Evolutionary conservation across 30 jellyfish, hydroid and myxozoan genomes (phyloP).

Genomic region (Hydra vulgaris): DNA sequence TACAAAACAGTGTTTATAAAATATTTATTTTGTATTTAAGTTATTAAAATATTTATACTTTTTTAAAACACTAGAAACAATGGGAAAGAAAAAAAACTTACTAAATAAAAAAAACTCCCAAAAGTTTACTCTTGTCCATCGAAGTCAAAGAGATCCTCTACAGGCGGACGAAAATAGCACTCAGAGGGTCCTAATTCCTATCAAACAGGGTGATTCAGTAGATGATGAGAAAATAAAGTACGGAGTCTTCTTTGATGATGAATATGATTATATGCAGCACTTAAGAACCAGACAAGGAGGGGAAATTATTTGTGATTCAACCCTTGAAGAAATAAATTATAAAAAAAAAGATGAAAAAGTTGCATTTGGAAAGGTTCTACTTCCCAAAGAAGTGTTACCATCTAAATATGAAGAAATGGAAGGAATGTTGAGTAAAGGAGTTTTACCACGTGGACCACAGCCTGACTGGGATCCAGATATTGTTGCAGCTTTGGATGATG

Average conservation of each 20-base stretch:
- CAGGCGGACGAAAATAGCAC: slow-evolving; percentile 85
- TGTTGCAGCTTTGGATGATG: slow-evolving; percentile 87
- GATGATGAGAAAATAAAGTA: slow-evolving; percentile 37
- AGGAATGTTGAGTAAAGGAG: slow-evolving; percentile 83
- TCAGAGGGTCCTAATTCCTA: slow-evolving; percentile 48
- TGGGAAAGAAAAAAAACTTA: slow-evolving; percentile 89
- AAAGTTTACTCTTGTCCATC: slow-evolving; percentile 56
- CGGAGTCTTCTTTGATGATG: slow-evolving; percentile 77
- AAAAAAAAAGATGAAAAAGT: slow-evolving; percentile 1
- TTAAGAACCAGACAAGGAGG: slow-evolving; percentile 68
- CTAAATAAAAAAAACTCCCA: slow-evolving; percentile 66
- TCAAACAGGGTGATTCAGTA: not conserved
- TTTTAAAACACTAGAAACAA: too few relatives aligned
- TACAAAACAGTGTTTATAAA: too few relatives aligned
- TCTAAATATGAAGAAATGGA: slow-evolving; percentile 63
- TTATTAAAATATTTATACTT: too few relatives aligned
- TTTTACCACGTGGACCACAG: slow-evolving; percentile 75
- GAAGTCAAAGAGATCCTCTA: slow-evolving; percentile 86
- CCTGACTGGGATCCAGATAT: slow-evolving; percentile 97
- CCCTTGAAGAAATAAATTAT: not conserved
- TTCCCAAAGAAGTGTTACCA: slow-evolving; percentile 65
- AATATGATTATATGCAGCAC: slow-evolving; percentile 82
- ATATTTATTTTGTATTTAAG: too few relatives aligned
- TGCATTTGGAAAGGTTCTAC: slow-evolving; percentile 45
- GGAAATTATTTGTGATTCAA: not conserved